Conservation (phyloP, 2,113 vertebrate species). For the Otus sunia region DNA sequence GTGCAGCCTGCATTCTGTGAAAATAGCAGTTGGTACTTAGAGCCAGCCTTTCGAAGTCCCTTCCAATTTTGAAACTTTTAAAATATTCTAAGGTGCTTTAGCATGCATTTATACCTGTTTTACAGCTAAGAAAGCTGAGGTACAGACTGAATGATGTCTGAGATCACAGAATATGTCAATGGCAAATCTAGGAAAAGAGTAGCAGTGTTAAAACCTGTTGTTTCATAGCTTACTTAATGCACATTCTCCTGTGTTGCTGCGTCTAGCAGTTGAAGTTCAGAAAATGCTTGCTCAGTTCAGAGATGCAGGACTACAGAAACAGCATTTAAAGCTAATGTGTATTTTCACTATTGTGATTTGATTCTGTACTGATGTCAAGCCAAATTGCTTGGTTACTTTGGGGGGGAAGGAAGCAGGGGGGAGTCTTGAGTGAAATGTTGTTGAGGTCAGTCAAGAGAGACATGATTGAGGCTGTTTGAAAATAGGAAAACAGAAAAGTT, state of each 20-base stretch:
- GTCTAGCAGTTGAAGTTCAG: background rate
- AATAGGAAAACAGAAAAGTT: constrained; percentile 5
- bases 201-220: background rate
- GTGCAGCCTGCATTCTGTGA: background rate
- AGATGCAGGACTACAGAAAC: background rate
- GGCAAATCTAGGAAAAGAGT: background rate
- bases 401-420: fast-evolving
- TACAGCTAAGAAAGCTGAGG: background rate
- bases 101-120: background rate
- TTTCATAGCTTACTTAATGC: background rate
- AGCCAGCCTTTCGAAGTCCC: background rate
- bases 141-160: background rate
- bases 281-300: background rate
- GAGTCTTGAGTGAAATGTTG: background rate
- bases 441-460: background rate
- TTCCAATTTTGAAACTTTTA: background rate
- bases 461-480: background rate
- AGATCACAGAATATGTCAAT: background rate
- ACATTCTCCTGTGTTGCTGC: background rate
- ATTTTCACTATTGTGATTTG: background rate
- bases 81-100: background rate
- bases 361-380: background rate
- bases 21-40: background rate
- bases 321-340: background rate
- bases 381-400: background rate